Evolutionary conservation across 37 sponge, comb jelly and placozoan genomes (phyloP).

Genomic region (Dysidea cf. avara): DNA sequence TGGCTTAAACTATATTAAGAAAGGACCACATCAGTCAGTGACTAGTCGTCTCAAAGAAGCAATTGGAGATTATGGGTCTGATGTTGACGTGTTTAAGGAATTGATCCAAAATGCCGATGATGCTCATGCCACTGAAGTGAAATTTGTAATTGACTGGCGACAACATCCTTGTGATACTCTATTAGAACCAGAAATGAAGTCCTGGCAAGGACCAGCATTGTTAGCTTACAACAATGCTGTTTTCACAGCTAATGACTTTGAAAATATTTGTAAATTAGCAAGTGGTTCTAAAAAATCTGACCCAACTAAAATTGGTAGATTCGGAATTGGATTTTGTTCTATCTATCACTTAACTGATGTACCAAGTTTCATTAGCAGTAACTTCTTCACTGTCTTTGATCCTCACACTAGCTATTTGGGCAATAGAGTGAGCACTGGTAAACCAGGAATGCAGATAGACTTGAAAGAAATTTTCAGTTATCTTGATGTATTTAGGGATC

Average conservation of each 20-base stretch:
- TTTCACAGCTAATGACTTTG: conserved; percentile 74
- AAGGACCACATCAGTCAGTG: conserved; percentile 50
- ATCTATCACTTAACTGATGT: conserved; percentile 78
- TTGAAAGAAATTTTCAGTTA: conserved; percentile 32
- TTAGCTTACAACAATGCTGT: conserved; percentile 63
- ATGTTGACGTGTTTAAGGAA: conserved; percentile 81
- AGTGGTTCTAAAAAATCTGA: conserved; percentile 66
- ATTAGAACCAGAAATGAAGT: conserved; percentile 45
- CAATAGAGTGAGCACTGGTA: conserved; percentile 27
- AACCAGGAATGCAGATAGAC: conserved; percentile 73
- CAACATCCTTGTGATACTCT: conserved; percentile 43
- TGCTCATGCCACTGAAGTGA: conserved; percentile 72
- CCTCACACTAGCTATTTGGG: conserved; percentile 80
- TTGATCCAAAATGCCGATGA: conserved; percentile 92
- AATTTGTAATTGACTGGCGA: conserved; percentile 79
- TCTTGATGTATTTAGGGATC: conserved; percentile 48
- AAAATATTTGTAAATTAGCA: conserved; percentile 70
- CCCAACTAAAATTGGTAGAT: conserved; percentile 76
- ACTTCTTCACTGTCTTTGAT: conserved; percentile 72
- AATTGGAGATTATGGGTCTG: conserved; percentile 58
- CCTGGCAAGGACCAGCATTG: conserved; percentile 88
- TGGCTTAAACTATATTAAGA: conserved; percentile 12
- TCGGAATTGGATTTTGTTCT: conserved; percentile 83
- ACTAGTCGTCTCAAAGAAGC: conserved; percentile 59
- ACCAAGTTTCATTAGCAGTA: conserved; percentile 77